phyloP scores from a whole-genome alignment of 2,888 invertebrate genomes.

The Spialia ferax region DNA sequence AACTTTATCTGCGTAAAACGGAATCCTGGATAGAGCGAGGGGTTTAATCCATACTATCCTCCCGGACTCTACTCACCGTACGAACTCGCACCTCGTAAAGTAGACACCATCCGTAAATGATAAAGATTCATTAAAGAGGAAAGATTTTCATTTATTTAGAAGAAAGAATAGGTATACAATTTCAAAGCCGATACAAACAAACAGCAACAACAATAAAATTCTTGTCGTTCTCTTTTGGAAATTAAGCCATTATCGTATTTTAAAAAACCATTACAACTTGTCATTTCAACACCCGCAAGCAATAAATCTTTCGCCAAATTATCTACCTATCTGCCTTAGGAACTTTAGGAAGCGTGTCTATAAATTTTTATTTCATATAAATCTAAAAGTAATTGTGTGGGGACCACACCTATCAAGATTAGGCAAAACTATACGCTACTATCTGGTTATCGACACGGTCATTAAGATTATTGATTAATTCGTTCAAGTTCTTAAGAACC shows the following conservation, averaged over 20 bases:
- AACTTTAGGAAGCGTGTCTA: conserved; percentile 45
- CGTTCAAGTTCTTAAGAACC: conserved; percentile 6
- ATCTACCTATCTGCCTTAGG: conserved; percentile 44
- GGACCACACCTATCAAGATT: conserved; percentile 61
- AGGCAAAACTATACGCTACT: conserved; percentile 45
- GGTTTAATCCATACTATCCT: too few species aligned
- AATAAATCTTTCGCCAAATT: conserved; percentile 50
- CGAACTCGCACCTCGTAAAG: too few species aligned
- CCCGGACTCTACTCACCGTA: too few species aligned
- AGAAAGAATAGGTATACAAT: conserved; percentile 18
- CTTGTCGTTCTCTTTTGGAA: conserved; percentile 29
- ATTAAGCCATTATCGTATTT: conserved; percentile 50
- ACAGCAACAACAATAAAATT: conserved; percentile 44
- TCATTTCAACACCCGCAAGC: conserved; percentile 46
- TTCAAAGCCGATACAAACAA: conserved; percentile 38
- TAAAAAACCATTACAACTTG: conserved; percentile 47
- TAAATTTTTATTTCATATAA: conserved; percentile 55
- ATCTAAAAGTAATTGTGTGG: conserved; percentile 54
- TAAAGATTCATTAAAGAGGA: too few species aligned
- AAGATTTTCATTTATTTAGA: too few species aligned
- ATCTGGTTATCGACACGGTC: conserved; percentile 60
- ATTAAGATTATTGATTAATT: conserved; percentile 55
- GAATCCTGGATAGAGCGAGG: too few species aligned
- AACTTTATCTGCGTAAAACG: too few species aligned
- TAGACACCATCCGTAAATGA: too few species aligned